Base-by-base conservation (phyloP, 2,797 vertebrate species). In the Myotis myotis region DNA sequence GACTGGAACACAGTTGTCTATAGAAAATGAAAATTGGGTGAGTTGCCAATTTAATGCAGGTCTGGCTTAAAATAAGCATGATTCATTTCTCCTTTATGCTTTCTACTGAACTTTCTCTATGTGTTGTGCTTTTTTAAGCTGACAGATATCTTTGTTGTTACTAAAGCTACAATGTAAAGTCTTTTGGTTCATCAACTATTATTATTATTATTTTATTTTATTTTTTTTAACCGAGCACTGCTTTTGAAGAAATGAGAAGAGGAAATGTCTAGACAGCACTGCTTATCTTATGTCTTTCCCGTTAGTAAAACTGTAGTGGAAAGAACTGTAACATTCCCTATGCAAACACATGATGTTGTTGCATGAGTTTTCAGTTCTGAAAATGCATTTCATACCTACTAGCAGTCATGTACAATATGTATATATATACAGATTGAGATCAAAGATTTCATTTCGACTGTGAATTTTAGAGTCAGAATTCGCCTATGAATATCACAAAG, bases 351-450 rank as follows among this genome's bases (percentile, higher is more conserved):
- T 97, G 98, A 98, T 97, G 96, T 98, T 98, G 98, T 97, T 98
- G 97, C 98, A 98, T 98, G 98, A 97, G 96, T 98, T 98, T 98
- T 98, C 97, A 97, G 96, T 98, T 98, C 97, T 97, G 98, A 98
- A 98, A 98, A 98, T 98, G 97, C 98, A 98, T 98, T 98, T 98
- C 98, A 97, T 98, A 98, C 98, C 97, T 98, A 98, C 95, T 98
- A 98, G 98, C 98, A 99, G 98, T 99, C 98, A 98, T 99, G 98
- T 99, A 99, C 98, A 99, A 96, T 97, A 98, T 62, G 28, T 88
- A 98, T 99, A 97, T 99, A 99, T 99, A 99, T 99, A 99, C 98
- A 99, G 98, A 96, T 97, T 98, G 97, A 98, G 98, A 97, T 98
- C 97, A 97, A 98, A 98, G 96, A 96, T 98, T 98, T 98, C 96